phyloP scores from a whole-genome alignment of 2,797 vertebrate species.

The Rhinogobio ventralis region DNA sequence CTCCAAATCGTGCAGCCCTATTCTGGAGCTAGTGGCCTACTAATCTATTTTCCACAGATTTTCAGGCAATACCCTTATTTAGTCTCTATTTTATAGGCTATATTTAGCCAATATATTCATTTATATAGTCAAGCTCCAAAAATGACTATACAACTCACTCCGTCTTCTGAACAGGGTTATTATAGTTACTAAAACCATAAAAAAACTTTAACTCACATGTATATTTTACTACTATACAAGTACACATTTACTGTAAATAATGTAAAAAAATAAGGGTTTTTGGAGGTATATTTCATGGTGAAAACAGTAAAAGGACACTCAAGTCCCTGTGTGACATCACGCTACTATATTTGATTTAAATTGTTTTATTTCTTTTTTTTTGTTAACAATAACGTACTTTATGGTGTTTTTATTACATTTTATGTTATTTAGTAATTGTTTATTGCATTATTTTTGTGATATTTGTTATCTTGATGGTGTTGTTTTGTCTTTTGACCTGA shows the following conservation, averaged over 20 bases:
- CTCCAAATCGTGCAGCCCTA: no score
- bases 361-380: not conserved
- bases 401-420: not conserved
- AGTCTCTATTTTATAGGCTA: not conserved
- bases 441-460: not conserved
- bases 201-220: no score
- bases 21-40: not conserved
- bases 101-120: not conserved
- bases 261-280: not conserved
- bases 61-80: not conserved
- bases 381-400: not conserved
- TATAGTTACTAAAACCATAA: not conserved
- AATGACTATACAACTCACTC: not conserved
- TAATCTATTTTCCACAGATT: not conserved
- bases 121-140: not conserved
- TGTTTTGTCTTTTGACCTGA: not conserved
- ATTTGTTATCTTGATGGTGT: not conserved
- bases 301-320: not conserved
- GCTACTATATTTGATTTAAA: not conserved
- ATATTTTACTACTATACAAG: not conserved
- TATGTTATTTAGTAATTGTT: not conserved
- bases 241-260: not conserved
- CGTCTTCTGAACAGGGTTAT: not conserved
- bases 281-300: not conserved
- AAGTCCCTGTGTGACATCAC: not conserved